Conservation (phyloP, 2,888 invertebrate genomes). For the Ectropis crepuscularia region DNA sequence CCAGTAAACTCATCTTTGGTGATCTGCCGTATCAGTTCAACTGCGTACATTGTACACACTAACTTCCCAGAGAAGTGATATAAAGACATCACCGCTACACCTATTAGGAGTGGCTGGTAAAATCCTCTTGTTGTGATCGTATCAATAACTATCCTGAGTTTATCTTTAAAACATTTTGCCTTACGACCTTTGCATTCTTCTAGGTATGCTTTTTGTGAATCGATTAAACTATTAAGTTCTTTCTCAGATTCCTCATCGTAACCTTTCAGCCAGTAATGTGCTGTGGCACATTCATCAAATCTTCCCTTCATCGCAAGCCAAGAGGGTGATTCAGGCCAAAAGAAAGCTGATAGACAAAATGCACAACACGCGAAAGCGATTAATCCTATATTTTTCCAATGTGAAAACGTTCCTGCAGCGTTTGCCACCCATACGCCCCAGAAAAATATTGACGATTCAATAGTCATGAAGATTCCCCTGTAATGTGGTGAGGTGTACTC, state of each 20-base stretch:
- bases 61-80: constrained; percentile 63
- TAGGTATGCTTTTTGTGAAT: constrained; percentile 50
- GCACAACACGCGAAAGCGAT: constrained; percentile 47
- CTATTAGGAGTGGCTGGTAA: constrained; percentile 57
- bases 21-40: constrained; percentile 60
- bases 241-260: constrained; percentile 47
- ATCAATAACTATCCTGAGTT: constrained; percentile 41
- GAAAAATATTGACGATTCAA: constrained; percentile 58
- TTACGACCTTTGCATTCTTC: constrained; percentile 34
- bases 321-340: constrained; percentile 60
- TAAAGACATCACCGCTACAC: constrained; percentile 51
- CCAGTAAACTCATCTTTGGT: constrained; percentile 57
- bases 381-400: constrained; percentile 58
- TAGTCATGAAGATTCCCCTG: constrained; percentile 58
- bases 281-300: constrained; percentile 54
- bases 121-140: constrained; percentile 52
- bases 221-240: constrained; percentile 53
- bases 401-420: constrained; percentile 57
- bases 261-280: constrained; percentile 60
- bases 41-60: constrained; percentile 59
- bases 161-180: constrained; percentile 33
- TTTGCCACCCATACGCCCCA: constrained; percentile 65
- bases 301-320: constrained; percentile 62
- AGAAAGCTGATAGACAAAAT: constrained; percentile 49
- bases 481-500: constrained; percentile 60